Percentiles rank a stretch among this genome's conserved stretches.
Evolutionary conservation across 2,888 invertebrate species (phyloP).

Genomic region (Campaea margaritaria): DNA sequence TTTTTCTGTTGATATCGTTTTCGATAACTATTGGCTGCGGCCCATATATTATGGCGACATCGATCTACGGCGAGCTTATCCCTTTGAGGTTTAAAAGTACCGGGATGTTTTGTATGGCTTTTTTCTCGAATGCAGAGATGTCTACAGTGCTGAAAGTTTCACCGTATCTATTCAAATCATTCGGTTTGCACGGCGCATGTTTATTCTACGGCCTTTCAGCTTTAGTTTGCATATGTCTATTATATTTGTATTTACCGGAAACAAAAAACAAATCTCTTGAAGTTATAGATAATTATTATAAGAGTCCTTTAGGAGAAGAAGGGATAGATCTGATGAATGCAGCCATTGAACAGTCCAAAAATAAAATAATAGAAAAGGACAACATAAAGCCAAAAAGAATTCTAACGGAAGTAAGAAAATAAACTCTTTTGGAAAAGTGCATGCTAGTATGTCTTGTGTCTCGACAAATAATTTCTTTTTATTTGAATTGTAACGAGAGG

Average conservation of each 20-base stretch:
- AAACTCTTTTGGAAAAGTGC: too few relatives aligned
- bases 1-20: slow-evolving; percentile 43
- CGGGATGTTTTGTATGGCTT: slow-evolving; percentile 31
- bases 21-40: slow-evolving; percentile 41
- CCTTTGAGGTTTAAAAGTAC: slow-evolving; percentile 28
- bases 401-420: too few relatives aligned
- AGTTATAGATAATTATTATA: too few relatives aligned
- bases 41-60: slow-evolving; percentile 10
- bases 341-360: too few relatives aligned
- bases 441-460: too few relatives aligned
- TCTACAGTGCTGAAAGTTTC: slow-evolving; percentile 33
- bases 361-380: too few relatives aligned
- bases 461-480: too few relatives aligned
- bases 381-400: too few relatives aligned
- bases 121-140: slow-evolving; percentile 7
- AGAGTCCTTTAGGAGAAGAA: too few relatives aligned
- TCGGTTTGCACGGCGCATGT: slow-evolving; percentile 41
- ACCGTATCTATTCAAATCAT: slow-evolving; percentile 38
- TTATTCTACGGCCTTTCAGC: slow-evolving; percentile 39
- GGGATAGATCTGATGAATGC: too few relatives aligned
- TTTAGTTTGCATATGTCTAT: slow-evolving; percentile 24
- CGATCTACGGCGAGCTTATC: slow-evolving; percentile 41
- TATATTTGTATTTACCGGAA: slow-evolving; percentile 23
- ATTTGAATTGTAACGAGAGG: too few relatives aligned
- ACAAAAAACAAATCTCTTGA: slow-evolving; percentile 45